Evolutionary conservation across 2,113 vertebrate genomes (phyloP), one percentile per base, ranked within the genome.

Genomic region (Climacteris rufus): DNA sequence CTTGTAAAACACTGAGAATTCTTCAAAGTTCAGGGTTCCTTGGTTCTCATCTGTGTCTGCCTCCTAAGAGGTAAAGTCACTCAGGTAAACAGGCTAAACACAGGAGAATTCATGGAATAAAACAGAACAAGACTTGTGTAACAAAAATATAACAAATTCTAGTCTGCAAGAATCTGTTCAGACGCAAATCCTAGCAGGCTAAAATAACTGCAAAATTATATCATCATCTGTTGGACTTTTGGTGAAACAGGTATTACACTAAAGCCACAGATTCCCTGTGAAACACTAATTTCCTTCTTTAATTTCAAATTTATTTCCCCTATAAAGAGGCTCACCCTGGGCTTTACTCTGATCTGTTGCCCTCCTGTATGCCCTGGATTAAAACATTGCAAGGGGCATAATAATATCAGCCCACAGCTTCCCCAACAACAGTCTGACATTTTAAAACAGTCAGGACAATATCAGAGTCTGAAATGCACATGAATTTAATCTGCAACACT

Each of bases 1-100:
- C 97, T 98, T 99, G 97, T 99, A 99, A 97, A 99, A 99, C 72
- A 99, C 99, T 3, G 98, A 98, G 96, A 99, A 99, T 65, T 99
- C 99, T 79, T 99, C 99, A 64, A 99, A 99, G 5, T 99, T 99
- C 83, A 99, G 87, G 7, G 99, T 99, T 71, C 99, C 99, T 94
- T 99, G 99, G 76, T 99, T 99, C 85, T 99, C 99, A 88, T 99
- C 99, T 4, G 99, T 99, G 96, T 99, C 99, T 12, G 99, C 99
- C 96, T 99, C 99, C 99, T 99, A 91, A 89, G 71, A 44, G 35
- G 15, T 8, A 92, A 20, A 10, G 6, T 27, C n/a, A 86, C 23
- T 12, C 42, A 70, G 82, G 37, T 77, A n/a, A 83, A 30, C 13
- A 10, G 7, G 37, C 24, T 44, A 39, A 33, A 23, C 39, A 56